Evolutionary conservation across 1,140 invertebrate species (phyloP).

Genomic region (Adelges cooleyi): DNA sequence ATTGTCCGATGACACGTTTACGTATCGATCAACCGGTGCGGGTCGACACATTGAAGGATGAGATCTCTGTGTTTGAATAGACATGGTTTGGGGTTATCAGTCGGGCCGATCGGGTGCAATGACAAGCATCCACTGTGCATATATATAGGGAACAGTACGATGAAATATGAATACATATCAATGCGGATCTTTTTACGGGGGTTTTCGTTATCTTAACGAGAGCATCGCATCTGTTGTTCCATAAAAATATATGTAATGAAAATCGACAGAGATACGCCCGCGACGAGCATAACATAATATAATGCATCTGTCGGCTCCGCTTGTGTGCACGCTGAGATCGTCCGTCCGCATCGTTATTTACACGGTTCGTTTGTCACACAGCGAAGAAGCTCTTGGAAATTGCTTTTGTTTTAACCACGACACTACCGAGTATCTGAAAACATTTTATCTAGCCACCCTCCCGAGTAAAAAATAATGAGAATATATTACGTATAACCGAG

Average conservation of each 20-base stretch:
- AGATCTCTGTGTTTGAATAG: background rate
- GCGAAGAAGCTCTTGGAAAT: too few relatives aligned
- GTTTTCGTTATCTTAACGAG: conserved; percentile 18
- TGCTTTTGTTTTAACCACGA: too few relatives aligned
- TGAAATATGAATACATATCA: background rate
- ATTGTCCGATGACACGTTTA: conserved; percentile 14
- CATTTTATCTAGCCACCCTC: too few relatives aligned
- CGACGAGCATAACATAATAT: background rate
- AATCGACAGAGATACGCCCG: background rate
- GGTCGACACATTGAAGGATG: background rate
- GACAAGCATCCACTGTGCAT: background rate
- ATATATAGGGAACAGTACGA: background rate
- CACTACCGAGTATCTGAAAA: too few relatives aligned
- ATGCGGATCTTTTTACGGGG: background rate
- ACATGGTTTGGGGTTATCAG: background rate
- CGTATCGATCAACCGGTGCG: background rate
- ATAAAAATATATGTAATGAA: background rate
- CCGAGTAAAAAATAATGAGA: too few relatives aligned
- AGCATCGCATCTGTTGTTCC: conserved; percentile 8
- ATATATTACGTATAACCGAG: too few relatives aligned
- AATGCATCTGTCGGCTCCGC: background rate
- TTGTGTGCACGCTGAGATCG: conserved; percentile 7
- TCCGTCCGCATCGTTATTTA: conserved; percentile 10
- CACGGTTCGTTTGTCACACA: background rate
- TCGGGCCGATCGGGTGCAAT: background rate